Evolutionary conservation across 2,113 vertebrate species (phyloP).

Genomic region (Syrrhaptes paradoxus): DNA sequence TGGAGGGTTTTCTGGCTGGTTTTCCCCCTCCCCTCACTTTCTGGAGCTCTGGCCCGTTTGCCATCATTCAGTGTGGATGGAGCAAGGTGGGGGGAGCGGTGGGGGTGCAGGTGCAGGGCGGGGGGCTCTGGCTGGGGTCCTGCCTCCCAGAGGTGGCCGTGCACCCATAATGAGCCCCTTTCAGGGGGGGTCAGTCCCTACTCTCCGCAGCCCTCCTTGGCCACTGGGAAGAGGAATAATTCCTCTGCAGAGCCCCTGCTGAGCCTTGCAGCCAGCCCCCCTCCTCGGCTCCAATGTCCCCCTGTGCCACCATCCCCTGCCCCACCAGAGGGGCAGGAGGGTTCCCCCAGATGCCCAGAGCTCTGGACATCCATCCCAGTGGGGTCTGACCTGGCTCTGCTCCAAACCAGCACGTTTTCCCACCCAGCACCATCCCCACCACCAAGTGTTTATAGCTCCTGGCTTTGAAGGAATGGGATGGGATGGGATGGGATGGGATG

Average conservation of each 20-base stretch:
- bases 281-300: not conserved
- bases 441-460: rapidly evolving
- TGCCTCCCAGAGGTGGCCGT: not conserved
- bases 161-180: not conserved
- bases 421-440: not conserved
- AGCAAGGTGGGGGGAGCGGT: rapidly evolving
- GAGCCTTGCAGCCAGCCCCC: not conserved
- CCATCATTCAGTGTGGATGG: not conserved
- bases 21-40: not conserved
- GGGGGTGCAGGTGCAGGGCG: too few species aligned
- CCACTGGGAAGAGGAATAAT: not conserved
- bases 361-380: not conserved
- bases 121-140: not conserved
- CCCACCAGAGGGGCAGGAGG: not conserved
- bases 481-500: not conserved
- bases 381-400: not conserved
- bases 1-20: not conserved
- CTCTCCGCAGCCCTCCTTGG: not conserved
- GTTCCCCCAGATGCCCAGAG: not conserved
- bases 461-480: not conserved
- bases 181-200: not conserved
- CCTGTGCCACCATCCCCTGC: not conserved
- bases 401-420: not conserved
- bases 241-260: not conserved
- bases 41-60: not conserved